Base-by-base conservation (phyloP, 2,888 invertebrate genomes). In the Drosophila neutralis region DNA sequence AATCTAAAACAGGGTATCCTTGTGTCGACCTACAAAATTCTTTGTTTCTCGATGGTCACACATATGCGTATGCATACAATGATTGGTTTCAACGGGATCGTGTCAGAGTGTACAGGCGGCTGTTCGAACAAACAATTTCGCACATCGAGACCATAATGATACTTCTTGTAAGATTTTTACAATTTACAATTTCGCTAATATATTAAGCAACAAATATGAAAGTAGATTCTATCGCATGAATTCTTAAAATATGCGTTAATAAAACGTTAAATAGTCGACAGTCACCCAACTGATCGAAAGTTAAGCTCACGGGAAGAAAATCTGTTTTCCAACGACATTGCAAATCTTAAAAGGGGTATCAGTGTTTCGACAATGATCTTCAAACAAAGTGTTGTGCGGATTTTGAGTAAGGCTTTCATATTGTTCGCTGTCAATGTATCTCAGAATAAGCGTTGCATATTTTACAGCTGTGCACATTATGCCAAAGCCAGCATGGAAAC, bases 401-500 rank as follows among this genome's bases (percentile, higher is more conserved):
- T 57, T 70, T 52, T 49, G 58, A 51, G 31, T 29, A 24, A 45
- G 56, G 48, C 62, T 63, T 64, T 53, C 29, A 33, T n/a, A 52
- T 38, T 58, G 31, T 13, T 63, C 56, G 69, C 60, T 83, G 76
- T 67, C 70, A 73, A 72, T 61, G 74, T 35, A 82, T 40, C 71
- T 69, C 42, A 59, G 57, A 53, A 67, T 51, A 69, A 69, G 60
- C 73, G 31, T 76, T 82, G 83, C 76, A 85, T 85, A 76, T 71
- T 82, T 79, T 83, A 79, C 70, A 58, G 66, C 82, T 69, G 49
- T 58, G 66, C 69, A 42, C 68, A 75, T 83, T 77, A 86, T 75
- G 64, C 59, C 68, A 62, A 63, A 80, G 75, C 77, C 66, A 73
- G 66, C 60, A 82, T 35, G 57, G 31, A 67, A 62, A 56, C 59